phyloP scores from a whole-genome alignment of 2,888 invertebrate genomes.

The Cataglyphis altisquamis region DNA sequence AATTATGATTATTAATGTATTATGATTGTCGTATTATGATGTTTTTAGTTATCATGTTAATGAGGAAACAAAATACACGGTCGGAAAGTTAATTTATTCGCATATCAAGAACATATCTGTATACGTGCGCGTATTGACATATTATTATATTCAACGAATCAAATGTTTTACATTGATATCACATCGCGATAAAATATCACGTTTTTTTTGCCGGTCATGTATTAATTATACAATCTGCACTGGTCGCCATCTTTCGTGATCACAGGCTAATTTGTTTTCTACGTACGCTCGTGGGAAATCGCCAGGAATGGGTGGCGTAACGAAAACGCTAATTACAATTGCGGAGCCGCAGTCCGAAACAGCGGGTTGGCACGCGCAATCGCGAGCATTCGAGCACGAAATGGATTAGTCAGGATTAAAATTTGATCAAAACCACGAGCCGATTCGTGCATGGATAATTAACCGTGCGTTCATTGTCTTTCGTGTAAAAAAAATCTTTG shows the following conservation, averaged over 20 bases:
- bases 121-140: background rate
- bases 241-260: constrained; percentile 24
- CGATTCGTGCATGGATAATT: constrained; percentile 36
- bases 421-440: constrained; percentile 51
- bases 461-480: constrained; percentile 19
- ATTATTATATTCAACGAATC: constrained; percentile 14
- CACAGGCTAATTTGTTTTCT: constrained; percentile 39
- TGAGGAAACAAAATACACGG: background rate
- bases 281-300: constrained; percentile 44
- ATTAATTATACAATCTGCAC: constrained; percentile 38
- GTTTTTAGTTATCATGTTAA: background rate
- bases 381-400: constrained; percentile 43
- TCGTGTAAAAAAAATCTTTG: background rate
- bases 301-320: constrained; percentile 29
- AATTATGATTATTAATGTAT: constrained; percentile 1
- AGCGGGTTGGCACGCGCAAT: constrained; percentile 48
- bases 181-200: constrained; percentile 4
- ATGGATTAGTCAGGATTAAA: constrained; percentile 61
- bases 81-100: constrained; percentile 11
- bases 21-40: background rate
- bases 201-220: constrained; percentile 1
- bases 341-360: constrained; percentile 52
- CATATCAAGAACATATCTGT: background rate
- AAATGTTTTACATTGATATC: constrained; percentile 8
- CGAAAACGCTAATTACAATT: constrained; percentile 67